These are phyloP conservation scores for Mixornis gularis DNA, from an alignment of 2,113 vertebrate genomes.

Conservation along the genomic window DNA sequence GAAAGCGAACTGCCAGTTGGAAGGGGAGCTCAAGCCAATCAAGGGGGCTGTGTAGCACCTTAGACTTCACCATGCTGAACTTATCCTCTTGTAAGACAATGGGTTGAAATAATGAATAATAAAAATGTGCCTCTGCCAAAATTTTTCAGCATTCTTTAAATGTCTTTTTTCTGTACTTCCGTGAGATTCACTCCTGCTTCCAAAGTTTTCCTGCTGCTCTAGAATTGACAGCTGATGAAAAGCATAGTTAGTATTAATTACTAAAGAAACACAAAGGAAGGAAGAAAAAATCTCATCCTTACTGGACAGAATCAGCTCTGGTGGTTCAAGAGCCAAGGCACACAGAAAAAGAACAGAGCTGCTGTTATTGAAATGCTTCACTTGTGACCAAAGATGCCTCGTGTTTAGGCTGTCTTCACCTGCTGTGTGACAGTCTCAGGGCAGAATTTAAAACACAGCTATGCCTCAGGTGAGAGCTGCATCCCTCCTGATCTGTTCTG, in stretches of 20 bases:
- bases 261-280: not conserved
- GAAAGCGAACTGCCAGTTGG: not conserved
- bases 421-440: not conserved
- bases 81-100: not conserved
- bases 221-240: not conserved
- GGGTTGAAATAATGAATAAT: not conserved
- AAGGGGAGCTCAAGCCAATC: not conserved
- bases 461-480: not conserved
- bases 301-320: not conserved
- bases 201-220: not conserved
- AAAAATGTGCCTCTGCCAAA: not conserved
- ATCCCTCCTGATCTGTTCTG: not conserved
- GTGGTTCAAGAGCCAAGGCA: not conserved
- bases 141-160: not conserved
- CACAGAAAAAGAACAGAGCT: not conserved
- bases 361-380: not conserved
- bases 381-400: not conserved
- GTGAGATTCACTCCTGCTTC: not conserved
- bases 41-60: not conserved
- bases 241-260: not conserved
- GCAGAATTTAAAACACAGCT: not conserved
- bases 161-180: not conserved
- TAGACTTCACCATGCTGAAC: not conserved
- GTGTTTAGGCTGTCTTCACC: not conserved
- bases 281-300: not conserved